Evolutionary conservation across 2,113 vertebrate species (phyloP), one percentile per base, ranked within the genome.

Genomic region (Mobula birostris): DNA sequence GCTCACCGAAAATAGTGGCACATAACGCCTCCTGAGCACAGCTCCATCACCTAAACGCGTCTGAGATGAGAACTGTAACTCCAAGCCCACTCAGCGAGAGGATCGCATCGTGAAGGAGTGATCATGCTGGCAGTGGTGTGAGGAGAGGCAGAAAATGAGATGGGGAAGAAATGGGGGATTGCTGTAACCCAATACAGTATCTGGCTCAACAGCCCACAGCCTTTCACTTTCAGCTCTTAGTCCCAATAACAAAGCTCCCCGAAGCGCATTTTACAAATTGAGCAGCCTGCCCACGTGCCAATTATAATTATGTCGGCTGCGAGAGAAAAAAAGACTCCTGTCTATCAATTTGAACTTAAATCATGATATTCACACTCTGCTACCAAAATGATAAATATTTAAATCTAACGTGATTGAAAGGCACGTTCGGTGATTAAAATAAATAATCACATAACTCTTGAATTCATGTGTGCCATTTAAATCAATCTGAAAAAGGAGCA

Each of bases 201-300:
- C 77, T 79, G 63, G 11, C 72, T 24, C 79, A 17, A 63, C 74
- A 77, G 21, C 11, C 2, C 76, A 48, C 94, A 77, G 32, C 40
- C 61, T 40, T 61, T 72, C 32, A 29, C n/a, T 94, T 94, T 77
- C 77, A 79, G 76, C 56, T 79, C 19, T 79, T 12, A 77, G 58
- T 79, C 58, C n/a, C 11, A 32, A 63, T 78, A 92, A 92, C 32
- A 63, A 92, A 70, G 88, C 21, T 92, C 88, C 88, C 88, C n/a
- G 88, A 92, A 72, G 88, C 32, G 19, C 83, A 48, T 85, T 56
- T 21, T 88, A 63, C 27, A 92, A 68, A 40, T 32, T 6, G 63
- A 27, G 36, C 32, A 66, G 15, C 66, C 63, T 91, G 15, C 0
- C 19, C 15, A 40, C 1, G 0, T 68, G 88, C 29, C 88, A 92